Evolutionary conservation across 2,888 invertebrate species (phyloP), one percentile per base, ranked within the genome.

Genomic region (Lutraria lutraria): DNA sequence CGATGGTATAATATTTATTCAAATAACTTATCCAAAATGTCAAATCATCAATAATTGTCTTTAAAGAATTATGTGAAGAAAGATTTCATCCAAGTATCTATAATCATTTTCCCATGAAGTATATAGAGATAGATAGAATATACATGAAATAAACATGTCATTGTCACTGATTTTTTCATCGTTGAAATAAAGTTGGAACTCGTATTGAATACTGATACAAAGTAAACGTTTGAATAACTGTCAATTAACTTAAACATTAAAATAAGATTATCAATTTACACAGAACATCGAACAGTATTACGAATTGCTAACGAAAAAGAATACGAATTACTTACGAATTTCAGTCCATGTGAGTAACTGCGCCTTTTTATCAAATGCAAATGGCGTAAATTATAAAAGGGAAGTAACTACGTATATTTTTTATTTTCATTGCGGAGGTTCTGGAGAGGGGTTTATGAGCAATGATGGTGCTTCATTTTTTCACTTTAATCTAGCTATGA

Each of bases 381-480:
- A 76, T 34, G 76, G 76, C 34, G 76, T 76, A 76, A 76, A 31
- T 76, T 76, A 76, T 76, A 76, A 76, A 76, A 76, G 76, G 76
- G 76, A 76, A 6, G 34, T 76, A 76, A 76, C 8, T 34, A 8
- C 31, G 63, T 68, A 68, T 60, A n/a, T 0, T 60, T 8, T 21
- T 0, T n/a, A n/a, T 19, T 60, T 60, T 60, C n/a, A 3, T 1
- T 60, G 60, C 2, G 12, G 60, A 60, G 60, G 60, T 21, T 60
- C 60, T 60, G 60, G 60, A 60, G 4, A n/a, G n/a, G 60, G 56
- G 60, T 21, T 43, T 43, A 43, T 43, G 43, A 4, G 2, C 43
- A 43, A 43, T 43, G 8, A 4, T 43, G 2, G 8, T 8, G 43
- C 43, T 8, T 43, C 8, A 43, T 43, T 43, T 43, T 43, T 43